phyloP scores from a whole-genome alignment of 2,113 vertebrate species.

The Grallaria varia region DNA sequence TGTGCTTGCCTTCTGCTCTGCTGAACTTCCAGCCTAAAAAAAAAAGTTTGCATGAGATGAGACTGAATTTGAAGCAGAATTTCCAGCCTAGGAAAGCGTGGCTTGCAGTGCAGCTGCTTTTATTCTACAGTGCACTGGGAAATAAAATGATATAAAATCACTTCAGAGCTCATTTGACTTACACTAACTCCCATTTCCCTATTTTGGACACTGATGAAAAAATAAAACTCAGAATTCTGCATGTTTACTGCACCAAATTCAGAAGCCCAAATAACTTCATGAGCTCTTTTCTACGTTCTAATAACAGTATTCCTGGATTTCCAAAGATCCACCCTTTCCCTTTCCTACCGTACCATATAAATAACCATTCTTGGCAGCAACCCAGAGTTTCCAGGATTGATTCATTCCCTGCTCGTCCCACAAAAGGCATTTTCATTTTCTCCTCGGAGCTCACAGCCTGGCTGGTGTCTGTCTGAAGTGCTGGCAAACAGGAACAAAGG shows the following conservation, averaged over 20 bases:
- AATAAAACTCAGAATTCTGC: neutral
- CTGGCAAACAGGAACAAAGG: conserved; percentile 4
- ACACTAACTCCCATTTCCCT: neutral
- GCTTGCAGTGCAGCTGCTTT: neutral
- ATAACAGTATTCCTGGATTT: conserved; percentile 22
- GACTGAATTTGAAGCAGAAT: neutral
- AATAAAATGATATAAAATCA: neutral
- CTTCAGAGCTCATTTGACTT: neutral
- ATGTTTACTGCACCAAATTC: neutral
- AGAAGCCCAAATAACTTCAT: neutral
- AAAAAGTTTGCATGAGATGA: neutral
- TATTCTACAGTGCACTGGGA: neutral
- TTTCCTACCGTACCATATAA: conserved; percentile 31
- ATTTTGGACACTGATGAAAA: neutral
- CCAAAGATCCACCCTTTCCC: conserved; percentile 7
- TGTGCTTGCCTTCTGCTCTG: neutral
- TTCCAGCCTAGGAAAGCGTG: neutral
- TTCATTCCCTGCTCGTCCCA: neutral
- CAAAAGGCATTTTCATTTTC: conserved; percentile 33
- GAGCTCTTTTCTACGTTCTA: neutral
- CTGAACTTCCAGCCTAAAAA: neutral
- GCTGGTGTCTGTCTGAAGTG: neutral
- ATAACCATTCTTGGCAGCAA: conserved; percentile 10
- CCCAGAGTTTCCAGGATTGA: neutral
- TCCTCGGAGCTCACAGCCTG: neutral